Evolutionary conservation across 2,113 vertebrate genomes (phyloP), one percentile per base, ranked within the genome.

Genomic region (Saccopteryx leptura): DNA sequence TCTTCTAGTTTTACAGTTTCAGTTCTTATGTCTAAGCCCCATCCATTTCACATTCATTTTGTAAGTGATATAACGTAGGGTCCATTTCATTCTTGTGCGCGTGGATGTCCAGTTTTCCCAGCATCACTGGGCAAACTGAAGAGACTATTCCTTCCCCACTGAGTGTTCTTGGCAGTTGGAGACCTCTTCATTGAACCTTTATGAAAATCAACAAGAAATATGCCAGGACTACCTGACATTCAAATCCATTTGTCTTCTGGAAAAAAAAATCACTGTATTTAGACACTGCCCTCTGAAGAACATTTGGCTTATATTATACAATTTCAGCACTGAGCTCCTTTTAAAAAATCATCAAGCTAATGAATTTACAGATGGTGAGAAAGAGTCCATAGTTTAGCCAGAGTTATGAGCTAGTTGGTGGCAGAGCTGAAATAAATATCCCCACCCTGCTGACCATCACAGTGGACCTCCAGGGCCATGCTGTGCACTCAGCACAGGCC

Each of bases 161-260:
- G 71, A 46, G n/a, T 52, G 17, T 86, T 86, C 63, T 91, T 91
- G 56, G 65, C 65, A 79, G 46, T 18, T 52, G 39, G 39, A 52
- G 13, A 85, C 52, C 24, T 78, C 54, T 63, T 78, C n/a, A 58
- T 26, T 58, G 50, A 76, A 54, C 21, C 65, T 95, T 87, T 90
- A 61, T 68, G 31, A 94, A 97, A 94, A 93, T 63, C 31, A 85
- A 31, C 39, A 87, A 66, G 15, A 23, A 96, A 68, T 61, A 66
- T 81, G 19, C 63, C 50, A 56, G 91, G 56, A 86, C 58, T 33
- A 71, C 5, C 65, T 61, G 23, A 60, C 58, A 74, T 65, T 65
- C 33, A 78, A 82, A 39, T 72, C 39, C 46, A 19, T 17, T 60
- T 60, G 23, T 87, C 11, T 3, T 78, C 58, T 82, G 86, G 50